Conservation (phyloP, 2,797 vertebrate genomes). For the Peromyscus attwateri region DNA sequence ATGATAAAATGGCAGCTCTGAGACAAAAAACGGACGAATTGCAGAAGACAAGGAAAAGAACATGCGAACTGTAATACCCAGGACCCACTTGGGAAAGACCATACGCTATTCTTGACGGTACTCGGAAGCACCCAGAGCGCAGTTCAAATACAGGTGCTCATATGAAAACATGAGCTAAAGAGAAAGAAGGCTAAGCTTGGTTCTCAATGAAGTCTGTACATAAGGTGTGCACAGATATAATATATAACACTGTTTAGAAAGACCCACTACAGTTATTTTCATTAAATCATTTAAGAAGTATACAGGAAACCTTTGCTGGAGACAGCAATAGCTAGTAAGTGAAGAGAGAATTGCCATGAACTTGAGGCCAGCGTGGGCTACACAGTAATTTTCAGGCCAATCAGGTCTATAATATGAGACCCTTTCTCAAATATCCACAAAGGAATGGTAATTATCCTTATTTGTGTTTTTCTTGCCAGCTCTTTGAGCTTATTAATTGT, state of each 20-base stretch:
- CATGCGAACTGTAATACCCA: not conserved
- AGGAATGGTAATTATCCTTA: not conserved
- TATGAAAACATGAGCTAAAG: conserved; percentile 36
- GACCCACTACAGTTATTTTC: not conserved
- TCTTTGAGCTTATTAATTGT: not conserved
- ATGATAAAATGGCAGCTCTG: conserved; percentile 32
- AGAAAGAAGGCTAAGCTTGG: not conserved
- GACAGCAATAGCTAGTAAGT: not conserved
- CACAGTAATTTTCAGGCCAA: not conserved
- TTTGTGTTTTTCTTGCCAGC: not conserved
- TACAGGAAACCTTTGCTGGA: conserved; percentile 40
- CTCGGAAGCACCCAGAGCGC: not conserved
- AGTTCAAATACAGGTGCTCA: not conserved
- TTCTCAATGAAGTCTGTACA: conserved; percentile 1
- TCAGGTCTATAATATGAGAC: not conserved
- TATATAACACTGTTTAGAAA: conserved; percentile 43
- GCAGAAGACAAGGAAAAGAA: conserved; percentile 38
- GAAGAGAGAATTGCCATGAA: not conserved
- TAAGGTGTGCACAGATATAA: not conserved
- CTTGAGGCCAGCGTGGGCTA: not conserved
- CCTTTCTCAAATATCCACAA: not conserved
- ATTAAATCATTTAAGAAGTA: conserved; percentile 34
- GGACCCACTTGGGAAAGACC: not conserved
- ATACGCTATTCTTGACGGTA: not conserved
- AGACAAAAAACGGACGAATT: not conserved